phyloP scores from a whole-genome alignment of 2,888 invertebrate genomes.

The Caenorhabditis sp. region DNA sequence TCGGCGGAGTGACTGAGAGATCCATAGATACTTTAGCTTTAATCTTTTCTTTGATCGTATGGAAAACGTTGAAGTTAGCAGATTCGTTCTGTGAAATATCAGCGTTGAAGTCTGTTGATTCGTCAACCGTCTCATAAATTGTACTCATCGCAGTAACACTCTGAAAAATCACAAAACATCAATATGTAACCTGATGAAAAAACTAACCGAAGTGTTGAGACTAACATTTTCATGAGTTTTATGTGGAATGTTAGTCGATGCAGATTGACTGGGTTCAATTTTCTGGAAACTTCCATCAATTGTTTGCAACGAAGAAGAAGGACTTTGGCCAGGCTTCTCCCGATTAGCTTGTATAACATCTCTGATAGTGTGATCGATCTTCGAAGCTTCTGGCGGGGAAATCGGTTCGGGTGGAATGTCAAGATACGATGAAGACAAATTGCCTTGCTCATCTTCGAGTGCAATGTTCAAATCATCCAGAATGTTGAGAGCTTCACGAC shows the following conservation, averaged over 20 bases:
- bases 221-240: background rate
- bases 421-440: conserved; percentile 9
- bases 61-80: background rate
- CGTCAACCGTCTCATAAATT: too few species aligned
- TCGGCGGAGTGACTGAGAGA: background rate
- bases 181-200: too few species aligned
- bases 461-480: conserved; percentile 63
- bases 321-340: conserved; percentile 8
- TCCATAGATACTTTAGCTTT: background rate
- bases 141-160: too few species aligned
- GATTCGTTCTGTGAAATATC: background rate
- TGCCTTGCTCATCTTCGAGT: conserved; percentile 53
- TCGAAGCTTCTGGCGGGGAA: conserved; percentile 5
- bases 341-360: conserved; percentile 27
- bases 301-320: background rate
- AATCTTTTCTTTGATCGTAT: background rate
- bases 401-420: conserved; percentile 6
- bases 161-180: too few species aligned
- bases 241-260: conserved; percentile 4
- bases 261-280: background rate
- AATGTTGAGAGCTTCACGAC: conserved; percentile 63
- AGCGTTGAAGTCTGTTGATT: background rate
- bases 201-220: background rate
- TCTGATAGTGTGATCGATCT: conserved; percentile 17
- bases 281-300: background rate